Evolutionary conservation across 2,113 vertebrate genomes (phyloP).

Genomic region (Daphoenositta chrysoptera): DNA sequence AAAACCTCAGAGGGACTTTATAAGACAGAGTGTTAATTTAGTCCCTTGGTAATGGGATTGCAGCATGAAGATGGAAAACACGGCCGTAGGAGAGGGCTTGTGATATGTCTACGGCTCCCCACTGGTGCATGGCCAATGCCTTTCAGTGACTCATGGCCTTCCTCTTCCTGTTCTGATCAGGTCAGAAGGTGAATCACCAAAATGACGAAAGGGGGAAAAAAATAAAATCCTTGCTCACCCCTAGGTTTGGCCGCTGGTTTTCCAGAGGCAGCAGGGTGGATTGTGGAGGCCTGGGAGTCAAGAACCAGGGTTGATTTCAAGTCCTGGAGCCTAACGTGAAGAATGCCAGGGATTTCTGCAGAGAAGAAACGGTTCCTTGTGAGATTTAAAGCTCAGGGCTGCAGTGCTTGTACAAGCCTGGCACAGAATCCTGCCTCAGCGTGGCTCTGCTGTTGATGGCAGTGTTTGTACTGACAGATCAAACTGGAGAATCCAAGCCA

Average conservation of each 20-base stretch:
- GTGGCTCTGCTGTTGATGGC: not conserved
- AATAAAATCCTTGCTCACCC: not conserved
- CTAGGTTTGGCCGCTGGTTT: fast-evolving
- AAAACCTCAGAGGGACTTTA: not conserved
- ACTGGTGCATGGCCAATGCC: not conserved
- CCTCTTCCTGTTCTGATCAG: not conserved
- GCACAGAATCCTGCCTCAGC: not conserved
- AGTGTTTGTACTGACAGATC: not conserved
- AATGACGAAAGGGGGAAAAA: not conserved
- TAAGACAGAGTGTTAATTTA: not conserved
- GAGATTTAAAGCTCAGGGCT: not conserved
- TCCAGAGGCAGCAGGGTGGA: fast-evolving
- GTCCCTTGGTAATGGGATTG: not conserved
- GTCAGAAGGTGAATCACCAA: not conserved
- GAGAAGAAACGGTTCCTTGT: not conserved
- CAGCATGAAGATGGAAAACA: not conserved
- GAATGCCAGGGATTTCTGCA: not conserved
- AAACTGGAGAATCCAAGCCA: not conserved
- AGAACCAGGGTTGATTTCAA: not conserved
- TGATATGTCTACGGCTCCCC: not conserved
- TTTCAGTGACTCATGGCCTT: not conserved
- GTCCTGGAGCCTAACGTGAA: not conserved
- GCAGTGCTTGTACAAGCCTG: not conserved
- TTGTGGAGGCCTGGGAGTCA: not conserved
- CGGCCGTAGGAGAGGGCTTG: not conserved